Base-by-base conservation (phyloP, 2,113 vertebrate species). In the Silurus glanis region DNA sequence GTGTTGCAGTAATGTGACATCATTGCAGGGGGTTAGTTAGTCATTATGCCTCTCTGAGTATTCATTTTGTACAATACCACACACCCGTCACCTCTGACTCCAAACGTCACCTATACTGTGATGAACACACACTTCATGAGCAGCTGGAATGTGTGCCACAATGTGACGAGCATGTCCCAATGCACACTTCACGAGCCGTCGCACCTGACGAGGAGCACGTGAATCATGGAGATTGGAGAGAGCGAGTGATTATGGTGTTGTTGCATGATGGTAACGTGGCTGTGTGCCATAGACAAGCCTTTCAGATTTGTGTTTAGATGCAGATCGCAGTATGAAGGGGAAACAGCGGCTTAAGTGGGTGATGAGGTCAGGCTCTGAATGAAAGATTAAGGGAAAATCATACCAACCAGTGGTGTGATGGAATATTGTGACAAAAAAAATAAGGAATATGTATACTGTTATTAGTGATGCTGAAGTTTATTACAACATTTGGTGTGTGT, bases 191-290 rank as follows among this genome's bases (percentile, higher is more conserved):
- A 87, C 25, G 51, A 17, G 8, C 62, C 12, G 55, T 83, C 71
- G 45, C 61, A 64, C 23, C 0, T 28, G 55, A 64, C 6, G 37
- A 59, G 75, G 59, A 83, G 62, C 55, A 37, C 1, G 16, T 61
- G 53, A 58, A 83, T 75, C 53, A 80, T 72, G 81, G 79, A 85
- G 72, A 89, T 87, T 87, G 86, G 82, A 75, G 21, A 71, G 64
- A 71, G 79, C 72, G 82, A 85, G 87, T 87, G 83, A 87, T 87
- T 85, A 89, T 89, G 72, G 88, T 7, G 1, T 10, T 47, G 61
- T 28, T 78, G 86, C 69, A 85, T 62, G 69, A 62, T 21, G 6
- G 88, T 85, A 69, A 85, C 71, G 78, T 71, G 23, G 61, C 21
- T 82, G 23, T 49, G 72, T n/a, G 71, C 80, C 83, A 79, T 85